Evolutionary conservation across 1,140 invertebrate genomes (phyloP).

Genomic region (Sogatella furcifera): DNA sequence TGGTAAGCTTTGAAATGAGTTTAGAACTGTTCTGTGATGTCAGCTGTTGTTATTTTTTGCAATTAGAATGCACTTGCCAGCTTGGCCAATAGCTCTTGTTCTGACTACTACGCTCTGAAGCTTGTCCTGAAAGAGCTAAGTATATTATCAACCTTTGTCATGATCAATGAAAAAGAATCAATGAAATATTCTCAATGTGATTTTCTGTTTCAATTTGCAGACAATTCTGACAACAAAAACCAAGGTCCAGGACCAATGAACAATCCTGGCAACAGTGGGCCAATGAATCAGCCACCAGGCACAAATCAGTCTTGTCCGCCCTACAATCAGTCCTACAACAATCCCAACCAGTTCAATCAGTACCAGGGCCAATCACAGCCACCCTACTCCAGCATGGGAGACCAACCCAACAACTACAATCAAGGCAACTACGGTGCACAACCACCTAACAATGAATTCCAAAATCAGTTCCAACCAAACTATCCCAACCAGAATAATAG

Average conservation of each 20-base stretch:
- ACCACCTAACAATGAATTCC: not conserved
- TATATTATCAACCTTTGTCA: no score
- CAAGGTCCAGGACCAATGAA: not conserved
- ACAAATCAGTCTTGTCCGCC: not conserved
- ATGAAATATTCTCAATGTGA: no score
- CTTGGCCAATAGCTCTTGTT: no score
- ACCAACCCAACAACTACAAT: not conserved
- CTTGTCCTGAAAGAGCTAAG: no score
- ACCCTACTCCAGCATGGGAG: not conserved
- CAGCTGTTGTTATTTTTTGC: no score
- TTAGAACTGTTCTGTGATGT: no score
- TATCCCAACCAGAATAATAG: conserved; percentile 30
- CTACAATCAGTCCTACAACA: conserved; percentile 6
- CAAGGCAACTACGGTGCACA: not conserved
- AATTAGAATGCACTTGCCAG: no score
- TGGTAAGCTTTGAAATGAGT: no score
- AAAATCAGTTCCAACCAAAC: conserved; percentile 30
- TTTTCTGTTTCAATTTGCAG: not conserved
- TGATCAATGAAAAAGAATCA: no score
- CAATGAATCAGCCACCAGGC: not conserved
- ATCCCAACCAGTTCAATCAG: conserved; percentile 4
- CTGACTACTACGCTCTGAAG: no score
- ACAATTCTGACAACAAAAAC: not conserved
- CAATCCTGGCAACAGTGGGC: not conserved
- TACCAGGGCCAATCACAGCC: not conserved